Conservation (phyloP, 2,113 vertebrate species). For the Anas platyrhynchos region DNA sequence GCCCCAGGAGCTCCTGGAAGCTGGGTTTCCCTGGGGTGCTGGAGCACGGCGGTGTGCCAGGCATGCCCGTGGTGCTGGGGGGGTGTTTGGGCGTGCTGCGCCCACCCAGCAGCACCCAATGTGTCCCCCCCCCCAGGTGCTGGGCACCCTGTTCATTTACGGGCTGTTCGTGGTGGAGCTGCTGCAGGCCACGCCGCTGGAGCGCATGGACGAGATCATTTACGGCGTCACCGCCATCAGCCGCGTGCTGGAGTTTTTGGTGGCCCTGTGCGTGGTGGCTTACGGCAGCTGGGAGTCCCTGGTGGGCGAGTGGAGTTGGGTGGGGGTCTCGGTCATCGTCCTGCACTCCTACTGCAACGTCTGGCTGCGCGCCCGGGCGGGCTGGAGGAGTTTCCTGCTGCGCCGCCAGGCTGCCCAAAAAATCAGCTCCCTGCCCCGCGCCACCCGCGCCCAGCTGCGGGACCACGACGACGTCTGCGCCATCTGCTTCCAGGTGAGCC, state of each 20-base stretch:
- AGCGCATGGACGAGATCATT: constrained; percentile 86
- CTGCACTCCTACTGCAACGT: constrained; percentile 91
- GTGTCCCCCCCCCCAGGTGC: constrained; percentile 68
- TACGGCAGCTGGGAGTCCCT: constrained; percentile 88
- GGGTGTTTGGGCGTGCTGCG: not conserved
- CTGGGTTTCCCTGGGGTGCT: not conserved
- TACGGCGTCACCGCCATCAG: constrained; percentile 85
- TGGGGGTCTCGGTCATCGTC: constrained; percentile 87
- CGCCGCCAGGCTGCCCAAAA: constrained; percentile 84
- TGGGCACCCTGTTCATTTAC: constrained; percentile 87
- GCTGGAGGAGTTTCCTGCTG: constrained; percentile 88
- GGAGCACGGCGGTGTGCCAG: too few species aligned
- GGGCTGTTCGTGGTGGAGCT: constrained; percentile 86
- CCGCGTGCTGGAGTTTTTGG: constrained; percentile 87
- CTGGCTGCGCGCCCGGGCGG: constrained; percentile 86
- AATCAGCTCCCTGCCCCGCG: constrained; percentile 81
- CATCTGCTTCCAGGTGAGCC: constrained; percentile 89
- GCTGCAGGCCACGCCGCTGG: constrained; percentile 75
- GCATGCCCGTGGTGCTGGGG: not conserved
- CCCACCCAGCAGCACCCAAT: fast-evolving
- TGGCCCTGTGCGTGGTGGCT: constrained; percentile 87
- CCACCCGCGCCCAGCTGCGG: constrained; percentile 78
- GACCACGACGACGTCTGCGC: constrained; percentile 84
- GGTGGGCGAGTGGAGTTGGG: constrained; percentile 90
- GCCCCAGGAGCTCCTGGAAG: not conserved